Base-by-base conservation (phyloP, 2,113 vertebrate species). In the Lamprotornis superbus region DNA sequence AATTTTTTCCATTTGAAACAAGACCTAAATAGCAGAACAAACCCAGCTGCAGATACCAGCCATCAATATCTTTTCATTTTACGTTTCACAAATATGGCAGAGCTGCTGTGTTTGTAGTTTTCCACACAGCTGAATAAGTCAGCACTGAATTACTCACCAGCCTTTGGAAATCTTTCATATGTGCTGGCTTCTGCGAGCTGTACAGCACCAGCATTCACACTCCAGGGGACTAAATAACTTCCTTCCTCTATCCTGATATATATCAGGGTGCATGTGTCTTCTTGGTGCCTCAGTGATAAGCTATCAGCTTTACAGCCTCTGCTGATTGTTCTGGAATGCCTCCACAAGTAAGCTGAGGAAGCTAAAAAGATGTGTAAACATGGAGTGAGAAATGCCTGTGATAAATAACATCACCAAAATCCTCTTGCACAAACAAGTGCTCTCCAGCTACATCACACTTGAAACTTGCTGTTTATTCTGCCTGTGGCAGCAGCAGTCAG, bases 21-120 rank as follows among this genome's bases (percentile, higher is more conserved):
- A 53, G 55, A 90, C 91, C 39, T 95, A 91, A 97, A 95, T 83
- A 94, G 75, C 87, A 94, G 95, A 94, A 91, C 63, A 93, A 91
- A 91, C 78, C 77, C 95, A 95, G 93, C 93, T 96, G 93, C 93
- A 93, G 85, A 87, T 74, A 91, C 16, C 74, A 96, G 59, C 63
- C 78, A 63, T 93, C 87, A 96, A 63, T 86, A 86, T 91, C 15
- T 85, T 95, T 95, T 91, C 82, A 92, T 93, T 97, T 87, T 83
- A 63, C 2, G 0, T 90, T 90, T 90, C 73, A 89, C 75, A 69
- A 93, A 87, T 68, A 95, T 81, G 91, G 83, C 46, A 95, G 90
- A 93, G 93, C 87, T 95, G 95, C 94, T 95, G 93, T 95, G 85
- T 90, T 93, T 96, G 94, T 94, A 95, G 65, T 94, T 97, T 97